phyloP scores from a whole-genome alignment of 2,797 vertebrate species.

The Hypotaenidia okinawae region DNA sequence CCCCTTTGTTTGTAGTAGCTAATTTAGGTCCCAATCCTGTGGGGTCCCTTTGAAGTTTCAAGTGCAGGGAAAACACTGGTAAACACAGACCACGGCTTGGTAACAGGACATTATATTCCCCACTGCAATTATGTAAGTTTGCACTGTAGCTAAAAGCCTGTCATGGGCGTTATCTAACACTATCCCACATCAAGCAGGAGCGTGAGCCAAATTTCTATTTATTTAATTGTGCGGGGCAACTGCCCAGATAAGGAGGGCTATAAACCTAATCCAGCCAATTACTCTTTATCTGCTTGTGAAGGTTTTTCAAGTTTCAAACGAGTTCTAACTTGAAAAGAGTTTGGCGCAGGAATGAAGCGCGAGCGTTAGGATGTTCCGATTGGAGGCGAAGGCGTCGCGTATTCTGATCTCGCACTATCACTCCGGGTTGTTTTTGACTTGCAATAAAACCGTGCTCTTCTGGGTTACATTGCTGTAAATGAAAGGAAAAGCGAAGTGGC shows the following conservation, averaged over 20 bases:
- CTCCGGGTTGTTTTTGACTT: background rate
- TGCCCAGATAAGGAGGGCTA: conserved; percentile 71
- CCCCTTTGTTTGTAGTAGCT: conserved; percentile 55
- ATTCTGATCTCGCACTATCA: background rate
- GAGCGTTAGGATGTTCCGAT: background rate
- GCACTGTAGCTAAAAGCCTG: conserved; percentile 20
- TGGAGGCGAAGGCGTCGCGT: background rate
- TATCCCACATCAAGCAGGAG: conserved; percentile 60
- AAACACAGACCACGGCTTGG: conserved; percentile 23
- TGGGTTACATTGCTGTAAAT: background rate
- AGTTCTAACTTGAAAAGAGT: conserved; percentile 56
- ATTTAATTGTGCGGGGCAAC: conserved; percentile 67
- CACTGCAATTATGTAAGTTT: conserved; percentile 26
- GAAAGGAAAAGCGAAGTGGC: background rate
- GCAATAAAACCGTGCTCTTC: background rate
- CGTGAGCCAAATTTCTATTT: conserved; percentile 48
- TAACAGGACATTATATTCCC: conserved; percentile 41
- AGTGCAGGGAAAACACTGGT: conserved; percentile 48
- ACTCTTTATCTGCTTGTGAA: conserved; percentile 49
- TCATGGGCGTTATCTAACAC: conserved; percentile 43
- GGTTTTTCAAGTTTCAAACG: conserved; percentile 32
- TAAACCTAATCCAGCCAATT: conserved; percentile 65
- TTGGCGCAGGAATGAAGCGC: background rate
- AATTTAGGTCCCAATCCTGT: conserved; percentile 32
- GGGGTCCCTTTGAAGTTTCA: conserved; percentile 58